These are phyloP conservation scores for Drosophila kambysellisi DNA, from an alignment of 2,888 invertebrate species.

Conservation along the genomic window DNA sequence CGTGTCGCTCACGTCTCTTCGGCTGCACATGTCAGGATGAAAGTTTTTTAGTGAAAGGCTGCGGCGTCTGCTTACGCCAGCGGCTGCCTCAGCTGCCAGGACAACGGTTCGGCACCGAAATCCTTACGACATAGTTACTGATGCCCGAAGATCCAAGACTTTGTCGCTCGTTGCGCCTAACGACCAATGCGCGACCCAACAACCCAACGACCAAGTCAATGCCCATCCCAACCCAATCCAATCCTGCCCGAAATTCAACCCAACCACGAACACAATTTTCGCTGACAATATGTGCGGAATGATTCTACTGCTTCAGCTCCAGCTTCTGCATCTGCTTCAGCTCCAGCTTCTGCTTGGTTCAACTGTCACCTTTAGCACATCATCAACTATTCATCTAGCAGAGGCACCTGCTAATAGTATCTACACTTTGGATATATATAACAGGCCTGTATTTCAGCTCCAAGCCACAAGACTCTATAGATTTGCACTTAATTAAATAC, in stretches of 20 bases:
- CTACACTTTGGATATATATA: background rate
- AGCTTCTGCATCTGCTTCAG: constrained; percentile 11
- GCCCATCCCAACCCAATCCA: constrained; percentile 16
- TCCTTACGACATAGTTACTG: constrained; percentile 52
- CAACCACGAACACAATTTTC: constrained; percentile 19
- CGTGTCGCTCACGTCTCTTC: constrained; percentile 23
- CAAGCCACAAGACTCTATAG: background rate
- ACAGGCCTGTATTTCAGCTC: background rate
- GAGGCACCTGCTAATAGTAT: background rate
- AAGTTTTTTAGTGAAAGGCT: constrained; percentile 62
- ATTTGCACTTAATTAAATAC: background rate
- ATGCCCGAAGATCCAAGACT: constrained; percentile 48
- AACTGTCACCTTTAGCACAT: constrained; percentile 22
- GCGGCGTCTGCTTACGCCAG: constrained; percentile 33
- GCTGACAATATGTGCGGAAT: constrained; percentile 38
- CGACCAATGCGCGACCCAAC: constrained; percentile 58
- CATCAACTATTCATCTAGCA: constrained; percentile 3
- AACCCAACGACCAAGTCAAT: constrained; percentile 8
- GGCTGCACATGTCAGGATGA: constrained; percentile 74
- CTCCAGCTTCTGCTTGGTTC: constrained; percentile 3
- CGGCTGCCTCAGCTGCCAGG: constrained; percentile 43
- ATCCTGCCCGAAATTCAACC: constrained; percentile 1
- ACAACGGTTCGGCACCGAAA: constrained; percentile 44
- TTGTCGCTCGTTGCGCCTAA: constrained; percentile 54
- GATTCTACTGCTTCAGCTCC: constrained; percentile 5